Conservation (phyloP, 53 echinoderm and acorn worm species). For the Paelopatides confundens region DNA sequence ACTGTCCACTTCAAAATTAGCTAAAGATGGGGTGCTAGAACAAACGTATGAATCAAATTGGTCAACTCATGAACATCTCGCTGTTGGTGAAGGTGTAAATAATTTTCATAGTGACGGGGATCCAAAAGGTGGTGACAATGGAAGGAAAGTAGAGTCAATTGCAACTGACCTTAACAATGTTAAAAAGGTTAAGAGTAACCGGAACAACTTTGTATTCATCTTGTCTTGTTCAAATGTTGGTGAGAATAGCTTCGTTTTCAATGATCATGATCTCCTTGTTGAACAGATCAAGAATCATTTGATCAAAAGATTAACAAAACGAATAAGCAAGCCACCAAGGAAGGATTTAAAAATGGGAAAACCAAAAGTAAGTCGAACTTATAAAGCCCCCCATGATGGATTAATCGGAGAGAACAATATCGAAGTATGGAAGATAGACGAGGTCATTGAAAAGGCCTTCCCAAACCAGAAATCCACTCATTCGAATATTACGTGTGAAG, state of each 20-base stretch:
- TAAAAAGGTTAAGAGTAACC: not conserved
- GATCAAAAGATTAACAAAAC: not conserved
- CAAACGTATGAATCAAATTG: too few relatives aligned
- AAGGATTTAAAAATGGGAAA: not conserved
- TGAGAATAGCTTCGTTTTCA: constrained; percentile 19
- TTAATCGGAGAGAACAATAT: not conserved
- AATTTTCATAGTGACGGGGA: too few relatives aligned
- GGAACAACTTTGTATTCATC: not conserved
- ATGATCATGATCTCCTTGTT: constrained; percentile 9
- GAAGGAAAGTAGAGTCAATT: too few relatives aligned
- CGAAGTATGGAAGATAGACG: constrained; percentile 7
- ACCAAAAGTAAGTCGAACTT: not conserved
- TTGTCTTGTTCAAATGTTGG: constrained; percentile 23
- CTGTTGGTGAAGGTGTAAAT: too few relatives aligned
- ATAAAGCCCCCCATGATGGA: not conserved
- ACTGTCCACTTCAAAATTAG: too few relatives aligned
- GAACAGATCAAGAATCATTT: not conserved
- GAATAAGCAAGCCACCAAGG: not conserved
- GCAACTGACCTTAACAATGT: too few relatives aligned
- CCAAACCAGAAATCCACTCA: constrained; percentile 10
- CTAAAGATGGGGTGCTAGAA: too few relatives aligned
- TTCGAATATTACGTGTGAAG: constrained; percentile 1
- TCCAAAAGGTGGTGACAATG: too few relatives aligned
- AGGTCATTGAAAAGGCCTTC: not conserved
- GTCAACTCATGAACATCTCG: too few relatives aligned